These are phyloP conservation scores for Xestoiulus laeticollis DNA, from an alignment of 2,888 invertebrate species.

Conservation along the genomic window DNA sequence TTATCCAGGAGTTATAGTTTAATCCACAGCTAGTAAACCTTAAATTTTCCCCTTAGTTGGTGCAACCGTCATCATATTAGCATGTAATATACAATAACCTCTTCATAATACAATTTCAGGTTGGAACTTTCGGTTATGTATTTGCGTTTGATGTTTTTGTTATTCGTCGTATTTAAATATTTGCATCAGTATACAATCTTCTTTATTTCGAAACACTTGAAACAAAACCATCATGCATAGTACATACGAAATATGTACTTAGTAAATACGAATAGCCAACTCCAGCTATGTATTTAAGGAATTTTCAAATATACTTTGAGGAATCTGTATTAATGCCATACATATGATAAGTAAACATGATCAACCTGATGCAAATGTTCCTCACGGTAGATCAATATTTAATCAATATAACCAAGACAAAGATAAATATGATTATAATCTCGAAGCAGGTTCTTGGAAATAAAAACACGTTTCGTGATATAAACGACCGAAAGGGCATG, in stretches of 20 bases:
- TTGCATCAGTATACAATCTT: neutral
- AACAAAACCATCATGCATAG: neutral
- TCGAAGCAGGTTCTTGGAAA: neutral
- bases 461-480: too few species aligned
- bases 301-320: neutral
- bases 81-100: too few species aligned
- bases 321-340: neutral
- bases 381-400: neutral
- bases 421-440: neutral
- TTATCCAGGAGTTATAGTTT: too few species aligned
- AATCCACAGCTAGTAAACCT: too few species aligned
- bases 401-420: neutral
- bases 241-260: neutral
- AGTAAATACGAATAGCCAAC: too few species aligned
- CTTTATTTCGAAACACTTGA: neutral
- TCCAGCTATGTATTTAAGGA: neutral
- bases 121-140: too few species aligned
- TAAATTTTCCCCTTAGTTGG: too few species aligned
- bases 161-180: neutral
- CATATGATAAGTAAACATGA: neutral
- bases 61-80: too few species aligned
- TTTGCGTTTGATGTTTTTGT: too few species aligned
- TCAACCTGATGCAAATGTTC: neutral
- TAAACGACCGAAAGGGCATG: too few species aligned
- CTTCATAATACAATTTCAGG: too few species aligned